phyloP scores from a whole-genome alignment of 2,888 invertebrate genomes.

The Macrosoma leucophasiata region DNA sequence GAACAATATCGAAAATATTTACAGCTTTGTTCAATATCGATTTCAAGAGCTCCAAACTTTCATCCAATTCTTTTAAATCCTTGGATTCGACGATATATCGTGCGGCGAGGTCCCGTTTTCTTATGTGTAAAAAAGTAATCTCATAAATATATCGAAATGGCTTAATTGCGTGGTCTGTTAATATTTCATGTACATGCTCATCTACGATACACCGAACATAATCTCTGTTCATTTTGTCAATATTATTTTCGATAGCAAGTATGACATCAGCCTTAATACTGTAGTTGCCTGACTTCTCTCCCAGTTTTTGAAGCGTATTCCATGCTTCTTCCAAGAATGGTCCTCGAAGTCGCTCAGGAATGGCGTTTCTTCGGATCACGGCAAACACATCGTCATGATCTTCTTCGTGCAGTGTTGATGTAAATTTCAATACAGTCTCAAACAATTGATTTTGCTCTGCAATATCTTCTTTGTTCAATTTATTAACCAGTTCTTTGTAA shows the following conservation, averaged over 20 bases:
- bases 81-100: slow-evolving; percentile 19
- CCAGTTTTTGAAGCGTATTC: slow-evolving; percentile 33
- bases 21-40: slow-evolving; percentile 3
- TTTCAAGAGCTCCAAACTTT: slow-evolving; percentile 6
- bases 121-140: no score
- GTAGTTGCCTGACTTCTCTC: slow-evolving; percentile 31
- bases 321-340: slow-evolving; percentile 35
- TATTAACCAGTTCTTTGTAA: slow-evolving; percentile 34
- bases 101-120: slow-evolving; percentile 31
- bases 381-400: slow-evolving; percentile 39
- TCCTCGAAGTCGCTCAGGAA: slow-evolving; percentile 30
- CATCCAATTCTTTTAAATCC: slow-evolving; percentile 6
- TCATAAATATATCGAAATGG: slow-evolving; percentile 11
- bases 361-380: slow-evolving; percentile 25
- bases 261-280: slow-evolving; percentile 28
- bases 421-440: slow-evolving; percentile 36
- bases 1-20: not conserved
- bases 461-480: slow-evolving; percentile 26
- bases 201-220: slow-evolving; percentile 31
- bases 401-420: slow-evolving; percentile 33
- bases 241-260: slow-evolving; percentile 24
- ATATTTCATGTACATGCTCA: slow-evolving; percentile 30
- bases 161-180: slow-evolving; percentile 24
- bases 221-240: slow-evolving; percentile 31
- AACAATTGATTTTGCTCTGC: slow-evolving; percentile 30